These are phyloP conservation scores for Elmis aenea DNA, from an alignment of 2,888 invertebrate species.

Conservation along the genomic window DNA sequence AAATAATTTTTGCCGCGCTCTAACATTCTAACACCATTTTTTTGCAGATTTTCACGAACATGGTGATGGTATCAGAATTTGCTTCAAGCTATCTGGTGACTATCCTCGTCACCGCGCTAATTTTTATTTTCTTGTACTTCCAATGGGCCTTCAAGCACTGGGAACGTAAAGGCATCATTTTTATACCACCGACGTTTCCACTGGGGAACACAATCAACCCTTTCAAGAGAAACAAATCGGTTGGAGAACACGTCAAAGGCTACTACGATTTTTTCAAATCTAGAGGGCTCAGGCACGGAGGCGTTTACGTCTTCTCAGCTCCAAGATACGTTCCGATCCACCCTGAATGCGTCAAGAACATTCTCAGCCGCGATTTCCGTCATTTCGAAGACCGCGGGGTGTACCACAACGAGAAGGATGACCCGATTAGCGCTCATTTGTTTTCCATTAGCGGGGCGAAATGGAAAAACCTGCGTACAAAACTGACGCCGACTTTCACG, in stretches of 20 bases:
- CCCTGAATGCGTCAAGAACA: slow-evolving; percentile 31
- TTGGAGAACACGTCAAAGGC: slow-evolving; percentile 10
- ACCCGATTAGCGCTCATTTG: slow-evolving; percentile 53
- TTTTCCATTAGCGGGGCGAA: slow-evolving; percentile 51
- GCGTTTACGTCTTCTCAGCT: slow-evolving; percentile 12
- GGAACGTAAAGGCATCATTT: slow-evolving; percentile 15
- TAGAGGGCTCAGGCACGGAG: slow-evolving; percentile 14
- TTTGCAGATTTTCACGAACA: no score
- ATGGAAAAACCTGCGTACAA: slow-evolving; percentile 57
- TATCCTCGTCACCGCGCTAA: no score
- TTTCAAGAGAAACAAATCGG: slow-evolving; percentile 7
- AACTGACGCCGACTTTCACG: no score
- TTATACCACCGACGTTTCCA: slow-evolving; percentile 24
- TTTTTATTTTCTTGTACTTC: slow-evolving; percentile 3
- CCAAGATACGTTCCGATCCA: slow-evolving; percentile 19
- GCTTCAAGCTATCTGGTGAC: no score
- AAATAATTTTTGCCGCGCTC: no score
- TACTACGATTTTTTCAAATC: slow-evolving; percentile 14
- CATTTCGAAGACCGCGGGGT: slow-evolving; percentile 58
- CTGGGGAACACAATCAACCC: slow-evolving; percentile 25
- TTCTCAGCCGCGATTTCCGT: slow-evolving; percentile 55
- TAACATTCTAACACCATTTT: no score
- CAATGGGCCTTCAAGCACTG: slow-evolving; percentile 20
- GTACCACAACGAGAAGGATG: slow-evolving; percentile 52
- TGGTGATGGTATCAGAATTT: no score